Evolutionary conservation across 2,113 vertebrate genomes (phyloP), one percentile per base, ranked within the genome.

Genomic region (Vidua chalybeata): DNA sequence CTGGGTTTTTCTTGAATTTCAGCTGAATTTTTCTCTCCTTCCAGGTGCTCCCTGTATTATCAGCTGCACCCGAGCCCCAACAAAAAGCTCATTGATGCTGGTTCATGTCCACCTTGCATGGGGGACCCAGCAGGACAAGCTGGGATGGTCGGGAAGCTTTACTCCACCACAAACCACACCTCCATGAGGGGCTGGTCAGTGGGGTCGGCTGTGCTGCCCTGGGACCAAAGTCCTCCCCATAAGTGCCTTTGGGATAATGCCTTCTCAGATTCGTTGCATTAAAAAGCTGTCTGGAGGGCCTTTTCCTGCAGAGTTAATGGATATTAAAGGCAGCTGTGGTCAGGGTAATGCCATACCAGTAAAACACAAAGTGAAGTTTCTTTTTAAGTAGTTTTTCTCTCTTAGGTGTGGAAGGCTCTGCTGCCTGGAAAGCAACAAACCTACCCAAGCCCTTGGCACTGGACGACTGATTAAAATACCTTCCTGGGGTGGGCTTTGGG

Each of bases 111-210:
- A 11, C 31, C 59, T 49, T 23, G 24, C 30, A 19, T 6, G 10
- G 28, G n/a, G 23, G 6, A 23, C 15, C 13, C 81, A 77, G 76
- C 49, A 61, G 46, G 17, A 11, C n/a, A 51, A 51, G 41, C 45
- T 41, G 20, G 73, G 20, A 19, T 9, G 66, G 31, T 39, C 33
- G 52, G 78, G 37, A 71, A 66, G 35, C 41, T 62, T 78, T 28
- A 9, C 46, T 84, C 22, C 0, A 1, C 26, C 48, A 74, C 37
- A 54, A 94, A 71, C 52, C 14, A 2, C 48, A 4, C 45, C 48
- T 78, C 61, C 2, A 0, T 0, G 4, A 19, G n/a, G 46, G 46
- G 9, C 21, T 46, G 74, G 11, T 26, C 4, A 3, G 0, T 1
- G 31, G 9, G 37, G 46, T 54, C 4, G 22, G 17, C 43, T 71